Conservation (phyloP, 30 jellyfish, hydroid and myxozoan genomes). For the Pseudorhiza aurosa region DNA sequence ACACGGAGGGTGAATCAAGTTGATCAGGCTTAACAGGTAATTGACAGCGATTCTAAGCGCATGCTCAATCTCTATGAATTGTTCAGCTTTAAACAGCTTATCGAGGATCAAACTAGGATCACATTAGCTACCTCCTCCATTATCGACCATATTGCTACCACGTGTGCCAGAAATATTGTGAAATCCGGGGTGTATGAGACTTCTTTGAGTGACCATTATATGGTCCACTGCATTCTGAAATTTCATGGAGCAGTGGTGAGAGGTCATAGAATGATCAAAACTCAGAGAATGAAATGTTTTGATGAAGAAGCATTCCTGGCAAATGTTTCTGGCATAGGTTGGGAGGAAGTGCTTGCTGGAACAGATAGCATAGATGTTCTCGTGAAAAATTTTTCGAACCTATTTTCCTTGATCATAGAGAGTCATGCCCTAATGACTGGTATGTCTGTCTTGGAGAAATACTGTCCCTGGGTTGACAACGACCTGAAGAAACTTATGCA, state of each 20-base stretch:
- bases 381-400: slow-evolving; percentile 23
- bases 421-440: slow-evolving; percentile 18
- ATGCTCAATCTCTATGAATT: slow-evolving; percentile 14
- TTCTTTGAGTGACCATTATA: slow-evolving; percentile 23
- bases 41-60: background rate
- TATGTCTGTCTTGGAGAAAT: slow-evolving; percentile 31
- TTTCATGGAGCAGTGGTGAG: slow-evolving; percentile 10
- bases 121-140: background rate
- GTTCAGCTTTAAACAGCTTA: slow-evolving; percentile 12
- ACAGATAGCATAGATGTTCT: slow-evolving; percentile 21
- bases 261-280: slow-evolving; percentile 10
- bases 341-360: slow-evolving; percentile 44
- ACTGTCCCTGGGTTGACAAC: slow-evolving; percentile 45
- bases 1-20: slow-evolving; percentile 23
- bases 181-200: slow-evolving; percentile 17
- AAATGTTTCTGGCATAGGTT: slow-evolving; percentile 43
- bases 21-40: slow-evolving; percentile 8
- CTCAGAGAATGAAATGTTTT: slow-evolving; percentile 1
- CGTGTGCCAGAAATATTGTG: slow-evolving; percentile 14
- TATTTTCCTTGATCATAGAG: slow-evolving; percentile 11
- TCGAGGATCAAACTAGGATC: slow-evolving; percentile 5
- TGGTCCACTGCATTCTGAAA: slow-evolving; percentile 28
- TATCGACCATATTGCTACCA: slow-evolving; percentile 26
- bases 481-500: slow-evolving; percentile 9
- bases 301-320: slow-evolving; percentile 26